Conservation (phyloP, 2,888 invertebrate genomes). For the Chrysolina americana region DNA sequence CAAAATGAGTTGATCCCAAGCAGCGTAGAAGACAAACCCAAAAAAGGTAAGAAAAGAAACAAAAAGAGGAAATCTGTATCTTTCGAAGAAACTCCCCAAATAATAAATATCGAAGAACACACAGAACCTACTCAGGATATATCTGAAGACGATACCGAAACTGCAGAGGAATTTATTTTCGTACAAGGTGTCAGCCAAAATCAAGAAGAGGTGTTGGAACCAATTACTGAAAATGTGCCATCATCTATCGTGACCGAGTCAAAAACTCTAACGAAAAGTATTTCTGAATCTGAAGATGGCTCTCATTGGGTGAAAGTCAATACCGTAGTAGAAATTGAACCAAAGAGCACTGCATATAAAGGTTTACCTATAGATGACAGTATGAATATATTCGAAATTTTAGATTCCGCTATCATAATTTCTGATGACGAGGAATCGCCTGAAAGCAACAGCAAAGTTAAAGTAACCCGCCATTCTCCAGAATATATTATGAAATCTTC, state of each 20-base stretch:
- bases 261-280: background rate
- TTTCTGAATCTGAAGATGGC: constrained; percentile 19
- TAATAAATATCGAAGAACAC: constrained; percentile 55
- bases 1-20: background rate
- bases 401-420: constrained; percentile 58
- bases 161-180: constrained; percentile 59
- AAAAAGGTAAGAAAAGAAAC: constrained; percentile 50
- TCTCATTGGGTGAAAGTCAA: constrained; percentile 23
- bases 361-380: constrained; percentile 55
- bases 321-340: background rate
- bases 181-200: constrained; percentile 46
- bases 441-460: background rate
- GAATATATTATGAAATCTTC: background rate
- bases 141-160: constrained; percentile 53
- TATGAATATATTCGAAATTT: constrained; percentile 53
- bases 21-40: constrained; percentile 40
- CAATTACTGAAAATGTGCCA: constrained; percentile 2
- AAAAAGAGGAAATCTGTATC: constrained; percentile 64
- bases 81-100: constrained; percentile 63
- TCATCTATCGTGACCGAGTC: background rate
- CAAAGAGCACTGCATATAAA: constrained; percentile 47
- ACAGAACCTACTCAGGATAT: constrained; percentile 34
- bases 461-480: background rate
- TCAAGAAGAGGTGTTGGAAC: constrained; percentile 17
- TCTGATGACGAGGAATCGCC: constrained; percentile 54